A percentile compares a stretch with the other conserved stretches of the same genome.
Evolutionary conservation across 1,140 invertebrate species (phyloP).

Genomic region (Pseudobourletiella spinata): DNA sequence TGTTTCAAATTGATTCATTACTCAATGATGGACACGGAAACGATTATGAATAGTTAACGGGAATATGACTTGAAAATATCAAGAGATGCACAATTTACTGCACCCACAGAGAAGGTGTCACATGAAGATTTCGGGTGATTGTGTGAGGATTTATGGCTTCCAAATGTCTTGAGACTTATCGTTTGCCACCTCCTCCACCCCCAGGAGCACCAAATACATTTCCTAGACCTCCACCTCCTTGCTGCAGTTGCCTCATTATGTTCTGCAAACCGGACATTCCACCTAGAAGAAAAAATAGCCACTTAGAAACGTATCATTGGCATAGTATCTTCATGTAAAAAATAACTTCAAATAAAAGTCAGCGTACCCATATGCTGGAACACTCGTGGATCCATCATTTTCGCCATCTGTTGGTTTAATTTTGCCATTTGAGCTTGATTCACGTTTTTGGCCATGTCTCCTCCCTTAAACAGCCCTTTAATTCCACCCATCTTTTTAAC

Average conservation of each 20-base stretch:
- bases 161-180: background rate
- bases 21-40: no score
- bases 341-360: constrained; percentile 1
- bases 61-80: no score
- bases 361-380: constrained; percentile 79
- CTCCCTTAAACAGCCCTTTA: constrained; percentile 78
- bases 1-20: no score
- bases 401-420: constrained; percentile 99
- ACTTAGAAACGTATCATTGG: constrained; percentile 27
- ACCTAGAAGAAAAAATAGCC: constrained; percentile 51
- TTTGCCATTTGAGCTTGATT: constrained; percentile 98
- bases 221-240: constrained; percentile 64
- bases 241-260: constrained; percentile 96
- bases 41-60: no score
- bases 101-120: no score
- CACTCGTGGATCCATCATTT: constrained; percentile 98
- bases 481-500: constrained; percentile 99
- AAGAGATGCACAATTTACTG: no score
- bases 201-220: constrained; percentile 14
- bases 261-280: constrained; percentile 93
- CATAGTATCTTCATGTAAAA: background rate
- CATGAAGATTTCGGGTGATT: no score
- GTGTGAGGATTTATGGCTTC: no score
- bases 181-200: constrained; percentile 11
- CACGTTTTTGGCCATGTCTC: constrained; percentile 97